Evolutionary conservation across 2,113 vertebrate genomes (phyloP).

Genomic region (Thalassoma bifasciatum): DNA sequence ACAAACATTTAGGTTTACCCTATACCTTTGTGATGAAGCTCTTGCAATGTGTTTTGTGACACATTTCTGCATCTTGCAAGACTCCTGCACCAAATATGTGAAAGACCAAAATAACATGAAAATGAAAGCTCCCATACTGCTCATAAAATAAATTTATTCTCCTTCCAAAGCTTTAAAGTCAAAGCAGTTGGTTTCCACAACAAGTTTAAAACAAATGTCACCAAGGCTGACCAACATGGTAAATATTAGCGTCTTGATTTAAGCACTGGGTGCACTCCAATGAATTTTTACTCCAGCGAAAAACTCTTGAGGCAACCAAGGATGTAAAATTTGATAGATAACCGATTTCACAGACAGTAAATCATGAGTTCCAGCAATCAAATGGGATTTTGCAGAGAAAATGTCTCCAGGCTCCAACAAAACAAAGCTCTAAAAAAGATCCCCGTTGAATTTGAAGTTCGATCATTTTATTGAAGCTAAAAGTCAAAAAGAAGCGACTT

Average conservation of each 20-base stretch:
- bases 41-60: not conserved
- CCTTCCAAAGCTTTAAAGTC: constrained; percentile 39
- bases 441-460: constrained; percentile 5
- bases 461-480: not conserved
- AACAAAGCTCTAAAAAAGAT: not conserved
- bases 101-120: constrained; percentile 31
- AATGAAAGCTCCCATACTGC: constrained; percentile 6
- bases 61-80: constrained; percentile 18
- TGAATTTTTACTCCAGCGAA: constrained; percentile 60
- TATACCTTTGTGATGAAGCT: too few relatives aligned
- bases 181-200: constrained; percentile 2
- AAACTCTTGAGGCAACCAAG: constrained; percentile 40
- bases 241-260: constrained; percentile 49
- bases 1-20: too few relatives aligned
- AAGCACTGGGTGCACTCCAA: constrained; percentile 26
- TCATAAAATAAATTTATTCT: constrained; percentile 5
- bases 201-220: constrained; percentile 25
- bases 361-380: constrained; percentile 39
- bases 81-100: constrained; percentile 30
- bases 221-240: constrained; percentile 30
- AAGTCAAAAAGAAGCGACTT: not conserved
- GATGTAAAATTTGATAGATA: constrained; percentile 48
- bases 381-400: constrained; percentile 44
- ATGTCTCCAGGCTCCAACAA: not conserved
- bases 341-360: constrained; percentile 50